Evolutionary conservation across 2,888 invertebrate genomes (phyloP), one percentile per base, ranked within the genome.

Genomic region (Trichacis sp.): DNA sequence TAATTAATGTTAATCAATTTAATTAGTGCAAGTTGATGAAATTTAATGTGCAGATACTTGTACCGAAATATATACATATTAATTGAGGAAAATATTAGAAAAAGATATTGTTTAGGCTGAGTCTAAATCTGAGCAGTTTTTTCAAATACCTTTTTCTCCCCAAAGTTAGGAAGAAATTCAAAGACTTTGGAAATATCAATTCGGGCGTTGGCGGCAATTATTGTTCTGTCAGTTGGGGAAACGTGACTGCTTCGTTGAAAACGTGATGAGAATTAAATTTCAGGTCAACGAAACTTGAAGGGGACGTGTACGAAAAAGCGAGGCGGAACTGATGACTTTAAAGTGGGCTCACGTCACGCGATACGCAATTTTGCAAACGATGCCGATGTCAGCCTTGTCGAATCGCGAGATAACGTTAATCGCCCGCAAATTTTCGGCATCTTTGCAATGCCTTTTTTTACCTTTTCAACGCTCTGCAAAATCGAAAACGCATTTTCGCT

Each of bases 311-410:
- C 15, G 15, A 42, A 42, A 42, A 42, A 42, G 42, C 15, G 2
- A 12, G 18, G 42, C 42, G 42, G 42, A 42, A 42, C 42, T 42
- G 42, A 12, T 42, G 6, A 42, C 15, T 42, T 42, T 42, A 42
- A 42, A 42, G 42, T 42, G 42, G 42, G 42, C n/a, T 42, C 42
- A 42, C 17, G 42, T 42, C 42, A 42, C 42, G 42, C 42, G 42
- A 42, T 17, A 17, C 36, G 14, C 15, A 42, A 42, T 42, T 12
- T 42, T 17, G 42, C 42, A 42, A 42, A 42, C 42, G 42, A 42
- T 17, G 42, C 42, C 42, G 42, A 42, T 36, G 36, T 36, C 36
- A 11, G 36, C n/a, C 42, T 42, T 17, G 42, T 42, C 42, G 14
- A 42, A 42, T 42, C 42, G 15, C 15, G 18, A 17, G 15, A 42